Base-by-base conservation (phyloP, 2,797 vertebrate species). In the Ctenopoma multispine region DNA sequence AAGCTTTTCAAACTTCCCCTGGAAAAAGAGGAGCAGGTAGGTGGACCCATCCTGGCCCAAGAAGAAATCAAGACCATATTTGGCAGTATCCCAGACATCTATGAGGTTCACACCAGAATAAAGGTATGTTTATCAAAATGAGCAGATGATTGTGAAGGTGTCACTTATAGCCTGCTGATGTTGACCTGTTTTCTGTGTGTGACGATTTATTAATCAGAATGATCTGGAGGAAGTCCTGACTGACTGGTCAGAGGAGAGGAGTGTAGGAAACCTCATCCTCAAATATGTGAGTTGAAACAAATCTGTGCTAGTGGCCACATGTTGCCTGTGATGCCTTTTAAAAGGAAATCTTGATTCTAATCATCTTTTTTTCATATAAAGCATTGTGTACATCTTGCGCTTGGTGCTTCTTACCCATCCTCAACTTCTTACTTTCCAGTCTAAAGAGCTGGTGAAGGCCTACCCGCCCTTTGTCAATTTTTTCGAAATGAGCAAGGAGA, bases 401-500 rank as follows among this genome's bases (percentile, higher is more conserved):
- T 44, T 17, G 1, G 21, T 69, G 11, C 8, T 10, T n/a, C 2
- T 64, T 10, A 69, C 62, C 34, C 14, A 5, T 55, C 10, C 4
- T 54, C 11, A n/a, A 69, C 61, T 54, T 67, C 13, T 63, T 29
- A 60, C 18, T 48, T 27, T 59, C 18, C 88, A 99, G 98, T 98
- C 98, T 53, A 96, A 95, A 88, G 97, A 99, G 84, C 93, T 99
- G 92, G 90, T 99, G 81, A 98, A 96, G 93, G 96, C 95, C 13
- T 99, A 99, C 46, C 98, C 98, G 23, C 97, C 98, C 0, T 99
- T 99, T 90, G 96, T 99, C 90, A 99, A 99, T 93, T 99, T 99
- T 80, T 99, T 99, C 81, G 98, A 99, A 95, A 98, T 99, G 97
- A 99, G 97, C 91, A 99, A 99, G 83, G 98, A 99, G 85, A 98